Base-by-base conservation (phyloP, 2,113 vertebrate species). In the Tympanuchus pallidicinctus region DNA sequence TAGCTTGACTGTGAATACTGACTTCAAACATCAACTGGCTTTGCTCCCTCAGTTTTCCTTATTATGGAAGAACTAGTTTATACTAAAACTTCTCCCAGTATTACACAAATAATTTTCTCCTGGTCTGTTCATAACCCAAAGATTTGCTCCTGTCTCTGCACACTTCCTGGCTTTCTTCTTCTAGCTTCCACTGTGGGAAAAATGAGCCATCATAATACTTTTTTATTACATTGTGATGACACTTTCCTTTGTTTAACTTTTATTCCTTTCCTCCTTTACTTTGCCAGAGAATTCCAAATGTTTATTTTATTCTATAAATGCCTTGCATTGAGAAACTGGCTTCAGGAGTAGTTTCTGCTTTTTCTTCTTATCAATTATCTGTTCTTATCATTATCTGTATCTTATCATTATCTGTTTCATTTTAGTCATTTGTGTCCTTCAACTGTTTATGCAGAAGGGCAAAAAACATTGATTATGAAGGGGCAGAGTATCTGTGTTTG, bases 201-300 rank as follows among this genome's bases (percentile, higher is more conserved):
- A 63, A 32, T n/a, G 47, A 40, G 0, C 8, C 5, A 3, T 57
- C 0, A 47, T 59, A 54, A 24, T 54, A 63, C 14, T 0, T 0
- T 48, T 93, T 63, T 64, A 72, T 63, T 82, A 75, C 36, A 56
- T 16, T 56, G 3, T 82, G 64, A 64, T 22, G 32, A 67, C 38
- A 48, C 5, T 9, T 1, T n/a, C 27, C 32, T 61, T 34, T 78
- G 16, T 50, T 50, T 78, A 65, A 42, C 22, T n/a, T 25, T 79
- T 78, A 27, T 42, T 63, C 21, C 60, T 21, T 67, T 32, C 30
- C 27, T 48, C 17, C 27, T 67, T 86, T 63, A 34, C 73, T 80
- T 82, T 77, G 42, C 27, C 21, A 71, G 60, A 60, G 24, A 66
- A 59, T 77, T 25, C 71, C 3, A 89, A 80, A 52, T 80, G 40